These are phyloP conservation scores for Champsocephalus gunnari DNA, from an alignment of 2,797 vertebrate species.

Conservation along the genomic window DNA sequence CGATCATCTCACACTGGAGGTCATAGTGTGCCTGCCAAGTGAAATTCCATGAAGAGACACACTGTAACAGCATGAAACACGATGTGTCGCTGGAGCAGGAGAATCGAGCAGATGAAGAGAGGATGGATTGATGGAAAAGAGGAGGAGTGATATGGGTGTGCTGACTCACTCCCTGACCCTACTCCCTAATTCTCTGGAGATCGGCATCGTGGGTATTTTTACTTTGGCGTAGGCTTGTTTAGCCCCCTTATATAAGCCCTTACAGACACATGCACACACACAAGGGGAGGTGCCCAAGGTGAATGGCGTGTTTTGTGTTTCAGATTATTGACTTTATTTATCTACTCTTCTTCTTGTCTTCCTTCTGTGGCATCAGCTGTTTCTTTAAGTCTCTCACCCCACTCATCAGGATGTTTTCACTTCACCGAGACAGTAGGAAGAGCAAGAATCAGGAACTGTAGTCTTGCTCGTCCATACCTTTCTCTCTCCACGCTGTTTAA, in stretches of 20 bases:
- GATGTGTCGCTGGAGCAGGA: constrained; percentile 56
- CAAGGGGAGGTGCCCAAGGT: constrained; percentile 58
- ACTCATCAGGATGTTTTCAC: constrained; percentile 47
- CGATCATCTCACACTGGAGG: constrained; percentile 44
- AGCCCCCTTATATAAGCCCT: constrained; percentile 81
- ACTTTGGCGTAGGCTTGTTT: constrained; percentile 78
- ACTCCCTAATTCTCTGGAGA: constrained; percentile 71
- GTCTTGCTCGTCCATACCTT: constrained; percentile 59
- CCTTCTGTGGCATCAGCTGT: constrained; percentile 38
- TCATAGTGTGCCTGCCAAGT: constrained; percentile 58
- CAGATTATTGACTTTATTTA: constrained; percentile 68
- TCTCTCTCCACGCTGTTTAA: constrained; percentile 43
- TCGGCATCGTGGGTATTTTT: constrained; percentile 80
- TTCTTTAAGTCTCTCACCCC: constrained; percentile 61
- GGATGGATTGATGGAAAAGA: constrained; percentile 70
- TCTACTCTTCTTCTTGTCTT: constrained; percentile 35
- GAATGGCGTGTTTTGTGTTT: constrained; percentile 62
- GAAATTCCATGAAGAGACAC: constrained; percentile 40
- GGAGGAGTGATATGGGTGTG: constrained; percentile 79
- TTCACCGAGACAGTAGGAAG: constrained; percentile 65
- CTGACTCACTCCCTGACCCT: constrained; percentile 81
- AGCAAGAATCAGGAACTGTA: constrained; percentile 48
- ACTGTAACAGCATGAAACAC: constrained; percentile 36
- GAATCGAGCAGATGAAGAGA: constrained; percentile 31
- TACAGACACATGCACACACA: constrained; percentile 48